phyloP scores from a whole-genome alignment of 23 tunicate genomes.

The Trididemnum nubilum region DNA sequence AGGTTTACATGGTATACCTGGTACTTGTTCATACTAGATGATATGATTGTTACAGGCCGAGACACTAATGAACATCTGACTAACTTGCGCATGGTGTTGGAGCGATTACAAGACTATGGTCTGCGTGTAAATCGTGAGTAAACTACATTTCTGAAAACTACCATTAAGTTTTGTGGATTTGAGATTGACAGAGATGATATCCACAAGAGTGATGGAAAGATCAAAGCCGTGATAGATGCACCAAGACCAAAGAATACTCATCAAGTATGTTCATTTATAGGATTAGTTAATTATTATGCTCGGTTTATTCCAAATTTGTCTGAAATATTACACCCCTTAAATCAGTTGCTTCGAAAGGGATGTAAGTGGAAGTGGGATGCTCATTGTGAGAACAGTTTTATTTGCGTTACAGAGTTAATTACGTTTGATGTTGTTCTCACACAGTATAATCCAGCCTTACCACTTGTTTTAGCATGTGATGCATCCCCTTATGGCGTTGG shows the following conservation, averaged over 20 bases:
- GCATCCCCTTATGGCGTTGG: background rate
- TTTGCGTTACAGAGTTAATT: background rate
- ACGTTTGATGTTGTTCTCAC: background rate
- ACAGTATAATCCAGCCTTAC: background rate
- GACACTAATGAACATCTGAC: background rate
- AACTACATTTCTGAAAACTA: too few relatives aligned
- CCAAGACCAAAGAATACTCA: background rate
- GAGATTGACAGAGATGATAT: background rate
- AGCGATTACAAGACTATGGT: background rate
- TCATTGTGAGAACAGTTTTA: background rate
- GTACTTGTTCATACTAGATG: background rate
- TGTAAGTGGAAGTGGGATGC: background rate
- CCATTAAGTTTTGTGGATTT: background rate
- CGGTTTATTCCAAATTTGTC: background rate
- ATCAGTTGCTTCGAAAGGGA: background rate
- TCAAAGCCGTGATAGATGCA: background rate
- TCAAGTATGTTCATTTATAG: background rate
- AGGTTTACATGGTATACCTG: background rate
- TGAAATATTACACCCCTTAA: background rate
- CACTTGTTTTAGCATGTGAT: background rate
- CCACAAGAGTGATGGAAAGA: background rate
- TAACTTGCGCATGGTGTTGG: background rate
- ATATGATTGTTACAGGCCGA: background rate
- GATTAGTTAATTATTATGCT: background rate
- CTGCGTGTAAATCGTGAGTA: background rate